Evolutionary conservation across 2,888 invertebrate genomes (phyloP).

Genomic region (Monochamus alternatus): DNA sequence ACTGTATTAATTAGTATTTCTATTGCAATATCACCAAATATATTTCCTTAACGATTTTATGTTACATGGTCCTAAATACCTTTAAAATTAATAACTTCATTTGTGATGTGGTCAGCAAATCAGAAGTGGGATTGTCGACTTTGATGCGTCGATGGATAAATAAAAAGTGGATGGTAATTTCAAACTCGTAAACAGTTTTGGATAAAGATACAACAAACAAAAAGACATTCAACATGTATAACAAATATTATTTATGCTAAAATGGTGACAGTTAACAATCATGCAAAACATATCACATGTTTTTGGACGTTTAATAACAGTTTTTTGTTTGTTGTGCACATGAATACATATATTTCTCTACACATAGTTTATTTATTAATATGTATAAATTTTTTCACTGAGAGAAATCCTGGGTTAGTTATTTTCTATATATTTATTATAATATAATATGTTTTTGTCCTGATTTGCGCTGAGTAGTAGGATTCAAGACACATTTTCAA

Average conservation of each 20-base stretch:
- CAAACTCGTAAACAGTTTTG: constrained; percentile 4
- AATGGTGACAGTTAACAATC: constrained; percentile 57
- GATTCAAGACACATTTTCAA: constrained; percentile 66
- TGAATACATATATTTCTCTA: constrained; percentile 49
- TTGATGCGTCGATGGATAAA: constrained; percentile 25
- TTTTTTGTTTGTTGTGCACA: constrained; percentile 52
- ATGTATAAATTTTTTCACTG: constrained; percentile 58
- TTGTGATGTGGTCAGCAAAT: constrained; percentile 50
- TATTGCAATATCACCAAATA: constrained; percentile 63
- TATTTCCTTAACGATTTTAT: constrained; percentile 9
- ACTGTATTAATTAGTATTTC: constrained; percentile 57
- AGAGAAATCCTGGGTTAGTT: constrained; percentile 61
- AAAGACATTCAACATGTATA: constrained; percentile 58
- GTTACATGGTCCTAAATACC: constrained; percentile 35
- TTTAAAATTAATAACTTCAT: constrained; percentile 28
- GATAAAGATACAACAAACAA: constrained; percentile 52
- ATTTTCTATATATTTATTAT: constrained; percentile 49
- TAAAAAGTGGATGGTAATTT: constrained; percentile 18
- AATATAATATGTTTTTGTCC: constrained; percentile 56
- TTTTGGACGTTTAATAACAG: constrained; percentile 59
- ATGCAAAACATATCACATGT: constrained; percentile 63
- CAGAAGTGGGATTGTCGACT: constrained; percentile 40
- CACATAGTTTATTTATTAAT: constrained; percentile 45
- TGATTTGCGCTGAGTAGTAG: constrained; percentile 65
- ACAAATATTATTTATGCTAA: constrained; percentile 54